Evolutionary conservation across 2,113 vertebrate species (phyloP).

Genomic region (Petaurus breviceps): DNA sequence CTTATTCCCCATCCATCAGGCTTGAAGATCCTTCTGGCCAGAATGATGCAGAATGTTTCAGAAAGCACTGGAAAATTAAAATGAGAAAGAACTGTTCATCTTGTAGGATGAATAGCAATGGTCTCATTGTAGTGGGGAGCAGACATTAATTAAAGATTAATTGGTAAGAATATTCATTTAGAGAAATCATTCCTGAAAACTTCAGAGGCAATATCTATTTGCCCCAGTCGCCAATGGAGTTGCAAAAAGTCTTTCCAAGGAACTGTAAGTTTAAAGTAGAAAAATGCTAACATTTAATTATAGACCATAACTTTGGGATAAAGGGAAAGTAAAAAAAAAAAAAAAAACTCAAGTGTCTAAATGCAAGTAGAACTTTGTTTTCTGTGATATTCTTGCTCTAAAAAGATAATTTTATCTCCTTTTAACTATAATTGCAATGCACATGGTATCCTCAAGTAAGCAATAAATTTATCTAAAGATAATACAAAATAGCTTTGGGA

Average conservation of each 20-base stretch:
- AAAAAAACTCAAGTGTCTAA: neutral
- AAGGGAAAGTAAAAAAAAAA: neutral
- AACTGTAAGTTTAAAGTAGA: neutral
- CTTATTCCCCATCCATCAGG: neutral
- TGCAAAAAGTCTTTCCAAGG: neutral
- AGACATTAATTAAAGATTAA: neutral
- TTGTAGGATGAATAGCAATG: neutral
- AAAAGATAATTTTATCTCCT: neutral
- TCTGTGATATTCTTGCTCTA: neutral
- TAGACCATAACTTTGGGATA: neutral
- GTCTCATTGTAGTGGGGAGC: neutral
- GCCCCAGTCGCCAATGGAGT: neutral
- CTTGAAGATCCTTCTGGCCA: neutral
- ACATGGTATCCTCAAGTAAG: neutral
- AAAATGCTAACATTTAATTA: neutral
- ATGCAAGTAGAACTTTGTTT: neutral
- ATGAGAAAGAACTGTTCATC: neutral
- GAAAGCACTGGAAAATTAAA: neutral
- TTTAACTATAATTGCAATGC: neutral
- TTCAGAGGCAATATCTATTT: neutral
- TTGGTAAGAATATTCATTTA: neutral
- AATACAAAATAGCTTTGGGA: neutral
- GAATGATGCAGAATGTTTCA: neutral
- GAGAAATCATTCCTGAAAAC: neutral
- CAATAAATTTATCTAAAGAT: neutral